Evolutionary conservation across 2,888 invertebrate genomes (phyloP).

Genomic region (Psylliodes chrysocephalus): DNA sequence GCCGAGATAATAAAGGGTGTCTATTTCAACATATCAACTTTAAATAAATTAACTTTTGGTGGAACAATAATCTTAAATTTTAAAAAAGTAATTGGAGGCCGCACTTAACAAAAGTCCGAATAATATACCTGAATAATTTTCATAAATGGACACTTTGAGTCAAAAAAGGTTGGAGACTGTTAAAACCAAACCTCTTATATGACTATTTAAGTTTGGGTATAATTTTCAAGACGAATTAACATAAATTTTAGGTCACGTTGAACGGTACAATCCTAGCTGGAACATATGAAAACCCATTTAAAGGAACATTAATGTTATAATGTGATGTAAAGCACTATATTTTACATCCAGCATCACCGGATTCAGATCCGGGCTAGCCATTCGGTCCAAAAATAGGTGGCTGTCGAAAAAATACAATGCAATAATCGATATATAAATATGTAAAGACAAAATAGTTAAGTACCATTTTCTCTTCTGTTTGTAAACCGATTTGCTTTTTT

Average conservation of each 20-base stretch:
- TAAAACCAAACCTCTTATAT: conserved; percentile 16
- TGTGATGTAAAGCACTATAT: conserved; percentile 33
- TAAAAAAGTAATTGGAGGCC: conserved; percentile 13
- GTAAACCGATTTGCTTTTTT: no score
- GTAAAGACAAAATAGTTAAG: no score
- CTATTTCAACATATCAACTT: no score
- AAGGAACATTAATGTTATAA: conserved; percentile 29
- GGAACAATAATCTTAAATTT: conserved; percentile 2
- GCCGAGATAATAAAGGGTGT: no score
- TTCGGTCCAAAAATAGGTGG: no score
- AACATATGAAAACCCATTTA: conserved; percentile 35
- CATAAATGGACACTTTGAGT: conserved; percentile 36
- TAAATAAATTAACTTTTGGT: background rate
- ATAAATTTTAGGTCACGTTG: conserved; percentile 37
- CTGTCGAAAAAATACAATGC: no score
- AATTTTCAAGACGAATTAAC: conserved; percentile 42
- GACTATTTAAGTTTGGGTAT: conserved; percentile 31
- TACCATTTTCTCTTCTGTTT: no score
- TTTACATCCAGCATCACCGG: conserved; percentile 19
- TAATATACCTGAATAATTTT: conserved; percentile 31
- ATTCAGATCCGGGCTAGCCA: background rate
- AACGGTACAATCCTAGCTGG: conserved; percentile 36
- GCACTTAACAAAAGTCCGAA: conserved; percentile 17
- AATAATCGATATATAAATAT: no score
- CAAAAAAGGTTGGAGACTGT: conserved; percentile 28